A percentile compares a stretch with the other conserved stretches of the same genome.
These are phyloP conservation scores for Acipenser transmontanus DNA, from an alignment of 2,797 vertebrate species.

Conservation along the genomic window DNA sequence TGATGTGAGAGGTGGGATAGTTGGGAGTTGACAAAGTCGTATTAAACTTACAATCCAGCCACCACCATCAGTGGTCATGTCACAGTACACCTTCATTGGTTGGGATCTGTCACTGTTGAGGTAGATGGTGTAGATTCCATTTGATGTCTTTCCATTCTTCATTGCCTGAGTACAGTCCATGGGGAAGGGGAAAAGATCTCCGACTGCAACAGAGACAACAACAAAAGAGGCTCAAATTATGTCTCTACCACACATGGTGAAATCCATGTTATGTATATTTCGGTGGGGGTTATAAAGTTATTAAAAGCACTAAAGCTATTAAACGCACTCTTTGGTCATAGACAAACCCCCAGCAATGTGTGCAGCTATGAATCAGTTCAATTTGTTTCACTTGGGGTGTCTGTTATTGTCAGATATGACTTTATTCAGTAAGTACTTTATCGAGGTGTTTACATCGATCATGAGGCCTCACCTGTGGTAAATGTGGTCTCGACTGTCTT, in stretches of 20 bases:
- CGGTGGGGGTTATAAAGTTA: background rate
- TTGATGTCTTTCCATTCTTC: conserved; percentile 59
- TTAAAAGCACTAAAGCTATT: too few relatives aligned
- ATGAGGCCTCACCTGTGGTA: conserved; percentile 60
- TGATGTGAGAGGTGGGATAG: too few relatives aligned
- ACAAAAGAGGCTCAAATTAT: background rate
- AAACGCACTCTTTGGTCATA: too few relatives aligned
- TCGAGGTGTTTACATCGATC: background rate
- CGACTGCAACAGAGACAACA: conserved; percentile 40
- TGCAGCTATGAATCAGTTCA: background rate
- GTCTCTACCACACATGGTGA: too few relatives aligned
- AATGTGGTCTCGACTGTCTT: conserved; percentile 55
- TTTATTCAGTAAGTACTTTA: background rate
- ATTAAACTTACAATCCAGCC: conserved; percentile 72
- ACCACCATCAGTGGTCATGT: conserved; percentile 78
- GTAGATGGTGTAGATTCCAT: conserved; percentile 67
- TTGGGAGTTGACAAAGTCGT: background rate
- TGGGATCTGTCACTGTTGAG: conserved; percentile 53
- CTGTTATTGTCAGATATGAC: too few relatives aligned
- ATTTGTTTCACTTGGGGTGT: background rate
- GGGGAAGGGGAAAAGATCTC: conserved; percentile 58
- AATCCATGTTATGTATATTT: too few relatives aligned
- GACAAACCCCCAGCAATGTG: background rate
- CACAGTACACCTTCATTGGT: conserved; percentile 69
- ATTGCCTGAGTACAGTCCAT: conserved; percentile 71